Base-by-base conservation (phyloP, 2,888 invertebrate species). In the Anarsia innoxiella region DNA sequence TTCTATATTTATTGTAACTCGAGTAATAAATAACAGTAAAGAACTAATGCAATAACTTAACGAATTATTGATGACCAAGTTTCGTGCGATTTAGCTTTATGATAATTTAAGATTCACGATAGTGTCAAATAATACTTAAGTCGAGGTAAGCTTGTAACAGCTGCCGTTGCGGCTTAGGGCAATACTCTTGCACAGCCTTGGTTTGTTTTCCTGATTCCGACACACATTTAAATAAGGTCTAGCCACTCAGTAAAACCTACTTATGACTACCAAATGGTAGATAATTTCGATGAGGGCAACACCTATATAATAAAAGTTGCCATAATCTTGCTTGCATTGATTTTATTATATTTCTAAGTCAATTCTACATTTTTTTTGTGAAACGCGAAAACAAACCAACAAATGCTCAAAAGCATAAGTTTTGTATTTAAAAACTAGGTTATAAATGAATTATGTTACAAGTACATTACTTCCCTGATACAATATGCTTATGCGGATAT, bases 391-490 rank as follows among this genome's bases (percentile, higher is more conserved):
- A 41, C 42, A 39, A 39, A 11, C 19, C 11, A 30, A 28, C 11
- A 16, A 53, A 58, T 65, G 66, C 66, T 66, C 64, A 65, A 66
- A 56, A 49, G 61, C 65, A 61, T 57, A 56, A 36, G 15, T 40
- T 47, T 55, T 59, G 48, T 58, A 52, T 44, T 43, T 34, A 46
- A 49, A 49, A 49, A 39, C 44, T 55, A 59, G 53, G 33, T 53
- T 50, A 53, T 56, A 59, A 56, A 39, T 56, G 45, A 51, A 62
- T 53, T 55, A 52, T 51, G 53, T 53, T 59, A 53, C 49, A 53
- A 38, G 36, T 38, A 39, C 36, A 36, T 32, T 13, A 34, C 30
- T 12, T 23, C 30, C 23, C 25, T 35, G 16, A 35, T 25, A 16
- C 37, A 28, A 30, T 30, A 31, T 33, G 33, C 15, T 34, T 9